Evolutionary conservation across 2,797 vertebrate species (phyloP).

Genomic region (Hoplostethus mediterraneus): DNA sequence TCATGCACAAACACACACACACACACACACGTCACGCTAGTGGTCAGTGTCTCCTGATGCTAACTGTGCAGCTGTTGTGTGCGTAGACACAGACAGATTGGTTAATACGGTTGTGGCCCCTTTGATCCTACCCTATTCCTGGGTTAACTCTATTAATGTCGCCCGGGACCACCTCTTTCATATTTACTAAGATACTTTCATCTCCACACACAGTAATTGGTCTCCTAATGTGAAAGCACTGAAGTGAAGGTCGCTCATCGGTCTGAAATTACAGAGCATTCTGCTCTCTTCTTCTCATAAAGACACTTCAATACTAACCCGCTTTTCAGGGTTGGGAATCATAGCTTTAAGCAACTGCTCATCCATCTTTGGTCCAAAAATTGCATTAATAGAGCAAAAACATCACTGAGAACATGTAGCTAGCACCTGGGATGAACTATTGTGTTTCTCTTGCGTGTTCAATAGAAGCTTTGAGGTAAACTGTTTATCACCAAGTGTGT

Average conservation of each 20-base stretch:
- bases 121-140: constrained; percentile 68
- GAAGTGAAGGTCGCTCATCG: constrained; percentile 80
- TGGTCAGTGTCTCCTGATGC: constrained; percentile 72
- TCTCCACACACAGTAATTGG: constrained; percentile 79
- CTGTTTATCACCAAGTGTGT: constrained; percentile 2
- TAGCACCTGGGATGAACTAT: neutral
- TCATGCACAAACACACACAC: constrained; percentile 7
- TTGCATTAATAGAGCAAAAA: constrained; percentile 63
- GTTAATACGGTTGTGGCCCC: constrained; percentile 81
- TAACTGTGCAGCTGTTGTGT: constrained; percentile 69
- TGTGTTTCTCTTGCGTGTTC: constrained; percentile 3
- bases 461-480: constrained; percentile 23
- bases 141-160: constrained; percentile 87
- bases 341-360: constrained; percentile 79
- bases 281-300: constrained; percentile 80
- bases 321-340: constrained; percentile 76
- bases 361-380: constrained; percentile 66
- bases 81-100: constrained; percentile 78
- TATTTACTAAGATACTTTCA: constrained; percentile 83
- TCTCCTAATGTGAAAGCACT: constrained; percentile 77
- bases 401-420: constrained; percentile 30
- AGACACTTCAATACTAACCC: constrained; percentile 88
- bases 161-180: constrained; percentile 76
- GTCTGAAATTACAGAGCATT: constrained; percentile 76
- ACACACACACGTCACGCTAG: constrained; percentile 42